Evolutionary conservation across 2,888 invertebrate genomes (phyloP), one percentile per base, ranked within the genome.

Genomic region (Celastrina argiolus): DNA sequence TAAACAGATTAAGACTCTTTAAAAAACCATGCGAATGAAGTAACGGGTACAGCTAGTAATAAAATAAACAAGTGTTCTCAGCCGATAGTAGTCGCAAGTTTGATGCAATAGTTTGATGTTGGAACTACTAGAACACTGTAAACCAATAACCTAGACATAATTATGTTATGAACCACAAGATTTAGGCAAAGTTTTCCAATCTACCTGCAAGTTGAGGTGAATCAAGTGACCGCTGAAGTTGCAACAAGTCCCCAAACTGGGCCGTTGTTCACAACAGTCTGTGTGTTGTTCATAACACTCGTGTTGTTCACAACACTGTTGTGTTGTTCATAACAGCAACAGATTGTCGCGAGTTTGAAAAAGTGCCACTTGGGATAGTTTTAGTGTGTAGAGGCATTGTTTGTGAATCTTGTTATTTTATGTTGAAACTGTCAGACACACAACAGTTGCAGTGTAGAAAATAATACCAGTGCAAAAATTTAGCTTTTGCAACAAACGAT

Each of bases 291-390:
- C 12, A 36, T 26, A 12, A 51, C 22, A 18, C 45, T 45, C 1
- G 51, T 14, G 45, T 10, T 22, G 51, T 26, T 51, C 22, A 39
- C 26, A 39, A 36, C 36, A 36, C 61, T 61, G 18, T 18, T 16
- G 16, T 18, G 7, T 51, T n/a, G n/a, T n/a, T n/a, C n/a, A n/a
- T n/a, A n/a, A n/a, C n/a, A n/a, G 61, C 61, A 61, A 61, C 61
- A 61, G 61, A 61, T 36, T 61, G 61, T 61, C 61, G 22, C 18
- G 36, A 61, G 36, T 61, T 61, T 61, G 14, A 39, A 61, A 39
- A 39, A 61, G 61, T 26, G 36, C 34, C 22, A 22, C 51, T 51
- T 26, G 51, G 10, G 22, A 51, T 51, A 51, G 51, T 51, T 51
- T 22, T 26, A 31, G 31, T 14, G 51, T 51, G 51, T 5, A 12